Conservation (phyloP, 2,797 vertebrate species). For the Alfaro cultratus region DNA sequence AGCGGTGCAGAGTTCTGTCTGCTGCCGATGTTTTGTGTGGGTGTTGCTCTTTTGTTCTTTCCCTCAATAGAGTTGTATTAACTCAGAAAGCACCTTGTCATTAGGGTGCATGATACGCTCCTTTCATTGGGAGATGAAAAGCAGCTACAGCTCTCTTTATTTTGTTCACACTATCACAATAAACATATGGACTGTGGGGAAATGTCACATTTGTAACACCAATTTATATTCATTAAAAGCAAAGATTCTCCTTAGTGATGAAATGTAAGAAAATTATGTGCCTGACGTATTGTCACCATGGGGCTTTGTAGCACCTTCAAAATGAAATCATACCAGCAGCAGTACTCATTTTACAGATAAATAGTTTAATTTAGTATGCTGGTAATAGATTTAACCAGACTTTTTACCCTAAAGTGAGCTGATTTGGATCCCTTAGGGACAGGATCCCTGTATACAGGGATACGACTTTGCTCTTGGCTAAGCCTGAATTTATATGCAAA, state of each 20-base stretch:
- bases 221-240: conserved; percentile 27
- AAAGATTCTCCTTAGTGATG: conserved; percentile 13
- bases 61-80: conserved; percentile 49
- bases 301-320: conserved; percentile 25
- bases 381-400: conserved; percentile 41
- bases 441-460: conserved; percentile 57
- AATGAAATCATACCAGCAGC: conserved; percentile 28
- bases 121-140: conserved; percentile 43
- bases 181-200: conserved; percentile 1
- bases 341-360: conserved; percentile 31
- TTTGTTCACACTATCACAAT: conserved; percentile 21
- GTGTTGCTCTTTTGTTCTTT: conserved; percentile 35
- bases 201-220: conserved; percentile 7
- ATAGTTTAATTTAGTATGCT: conserved; percentile 46
- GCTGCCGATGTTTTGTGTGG: conserved; percentile 30
- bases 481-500: conserved; percentile 35
- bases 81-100: conserved; percentile 49
- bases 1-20: conserved; percentile 19
- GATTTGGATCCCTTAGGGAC: conserved; percentile 59
- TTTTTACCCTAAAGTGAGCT: conserved; percentile 59
- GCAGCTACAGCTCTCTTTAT: conserved; percentile 49
- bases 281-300: conserved; percentile 3
- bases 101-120: conserved; percentile 55
- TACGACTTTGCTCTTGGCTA: conserved; percentile 60
- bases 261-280: conserved; percentile 17